Conservation (phyloP, 1,140 invertebrate genomes). For the Calosoma granatense region DNA sequence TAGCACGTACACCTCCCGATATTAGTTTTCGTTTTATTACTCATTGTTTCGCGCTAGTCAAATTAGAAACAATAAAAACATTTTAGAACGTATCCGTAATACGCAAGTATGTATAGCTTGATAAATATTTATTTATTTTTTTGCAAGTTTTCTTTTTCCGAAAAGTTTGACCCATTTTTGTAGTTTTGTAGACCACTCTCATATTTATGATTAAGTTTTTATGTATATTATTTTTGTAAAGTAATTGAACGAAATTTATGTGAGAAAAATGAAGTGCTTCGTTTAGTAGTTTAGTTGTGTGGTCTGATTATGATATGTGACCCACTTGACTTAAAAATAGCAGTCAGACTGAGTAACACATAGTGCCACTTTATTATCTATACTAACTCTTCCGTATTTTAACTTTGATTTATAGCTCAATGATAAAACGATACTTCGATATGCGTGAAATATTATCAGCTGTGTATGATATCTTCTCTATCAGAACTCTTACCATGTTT, state of each 20-base stretch:
- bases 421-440: not conserved
- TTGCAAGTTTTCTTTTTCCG: not conserved
- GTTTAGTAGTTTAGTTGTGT: not conserved
- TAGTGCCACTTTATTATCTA: not conserved
- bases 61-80: not conserved
- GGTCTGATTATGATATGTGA: not conserved
- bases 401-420: not conserved
- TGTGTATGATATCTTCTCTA: too few relatives aligned
- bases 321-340: not conserved
- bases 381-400: not conserved
- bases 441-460: too few relatives aligned
- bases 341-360: not conserved
- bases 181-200: too few relatives aligned
- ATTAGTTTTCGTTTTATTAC: too few relatives aligned
- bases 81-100: not conserved
- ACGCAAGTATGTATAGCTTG: not conserved
- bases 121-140: not conserved
- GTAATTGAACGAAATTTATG: not conserved
- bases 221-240: not conserved
- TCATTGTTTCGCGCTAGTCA: too few relatives aligned
- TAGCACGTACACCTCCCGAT: too few relatives aligned
- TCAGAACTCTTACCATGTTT: too few relatives aligned
- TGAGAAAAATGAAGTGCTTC: not conserved
- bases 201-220: not conserved
- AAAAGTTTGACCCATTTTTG: not conserved